Percentiles rank a stretch among this genome's conserved stretches.
Evolutionary conservation across 2,797 vertebrate species (phyloP).

Genomic region (Rhinichthys osculus): DNA sequence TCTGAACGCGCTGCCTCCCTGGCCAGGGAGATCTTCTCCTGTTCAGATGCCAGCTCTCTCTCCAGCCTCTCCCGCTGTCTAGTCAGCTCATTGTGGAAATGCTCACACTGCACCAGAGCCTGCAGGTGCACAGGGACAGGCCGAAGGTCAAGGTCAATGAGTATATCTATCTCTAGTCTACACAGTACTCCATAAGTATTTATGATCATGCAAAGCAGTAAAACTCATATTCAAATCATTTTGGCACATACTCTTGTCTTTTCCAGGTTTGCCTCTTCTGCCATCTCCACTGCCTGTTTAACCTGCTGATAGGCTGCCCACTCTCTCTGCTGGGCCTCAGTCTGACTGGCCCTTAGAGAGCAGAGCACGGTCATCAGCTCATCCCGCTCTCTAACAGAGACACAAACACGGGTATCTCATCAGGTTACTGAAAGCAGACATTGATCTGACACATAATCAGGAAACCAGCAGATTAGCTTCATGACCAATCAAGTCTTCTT

Average conservation of each 20-base stretch:
- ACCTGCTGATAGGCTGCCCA: constrained; percentile 87
- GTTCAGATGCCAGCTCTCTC: constrained; percentile 78
- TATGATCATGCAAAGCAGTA: constrained; percentile 13
- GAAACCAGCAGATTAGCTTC: constrained; percentile 25
- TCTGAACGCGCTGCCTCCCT: constrained; percentile 79
- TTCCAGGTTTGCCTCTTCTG: constrained; percentile 90
- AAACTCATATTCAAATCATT: constrained; percentile 13
- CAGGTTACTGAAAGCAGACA: constrained; percentile 2
- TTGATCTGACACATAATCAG: constrained; percentile 38
- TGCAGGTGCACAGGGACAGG: constrained; percentile 65
- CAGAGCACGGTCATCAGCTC: constrained; percentile 85
- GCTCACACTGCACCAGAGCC: constrained; percentile 87
- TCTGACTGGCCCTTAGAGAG: constrained; percentile 76
- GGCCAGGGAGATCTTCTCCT: constrained; percentile 80
- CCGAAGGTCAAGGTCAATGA: constrained; percentile 1
- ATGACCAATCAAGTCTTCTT: neutral
- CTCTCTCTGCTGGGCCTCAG: constrained; percentile 85
- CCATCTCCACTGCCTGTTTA: constrained; percentile 88
- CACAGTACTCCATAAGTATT: neutral
- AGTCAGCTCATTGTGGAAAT: constrained; percentile 84
- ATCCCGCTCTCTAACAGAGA: constrained; percentile 85
- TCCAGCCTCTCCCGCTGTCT: constrained; percentile 83
- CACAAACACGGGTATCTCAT: constrained; percentile 43
- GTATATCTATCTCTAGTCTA: neutral
- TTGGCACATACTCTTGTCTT: constrained; percentile 79